A percentile compares a stretch with the other conserved stretches of the same genome.
phyloP scores from a whole-genome alignment of 2,888 invertebrate species.

The Habrosyne pyritoides region DNA sequence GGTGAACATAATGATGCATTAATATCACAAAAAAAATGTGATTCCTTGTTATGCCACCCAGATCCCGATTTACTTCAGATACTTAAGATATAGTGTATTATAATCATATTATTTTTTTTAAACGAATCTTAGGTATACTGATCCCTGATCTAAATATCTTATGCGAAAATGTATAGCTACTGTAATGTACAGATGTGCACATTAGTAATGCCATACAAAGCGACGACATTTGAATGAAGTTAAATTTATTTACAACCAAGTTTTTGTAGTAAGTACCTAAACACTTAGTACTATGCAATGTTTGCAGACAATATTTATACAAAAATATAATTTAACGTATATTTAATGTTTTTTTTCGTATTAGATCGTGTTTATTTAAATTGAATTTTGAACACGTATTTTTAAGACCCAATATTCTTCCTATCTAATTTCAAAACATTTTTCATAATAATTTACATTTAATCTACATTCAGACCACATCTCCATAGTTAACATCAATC shows the following conservation, averaged over 20 bases:
- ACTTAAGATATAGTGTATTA: background rate
- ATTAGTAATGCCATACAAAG: slow-evolving; percentile 1
- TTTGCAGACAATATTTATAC: slow-evolving; percentile 74
- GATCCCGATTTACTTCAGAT: background rate
- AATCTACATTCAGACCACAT: slow-evolving; percentile 66
- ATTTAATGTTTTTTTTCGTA: slow-evolving; percentile 47
- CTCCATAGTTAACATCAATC: slow-evolving; percentile 60
- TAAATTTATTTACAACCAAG: slow-evolving; percentile 9
- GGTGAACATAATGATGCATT: background rate
- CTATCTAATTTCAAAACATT: slow-evolving; percentile 54
- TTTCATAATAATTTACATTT: slow-evolving; percentile 45
- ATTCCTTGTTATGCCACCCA: background rate
- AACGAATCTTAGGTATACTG: background rate
- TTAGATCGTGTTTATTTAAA: slow-evolving; percentile 49
- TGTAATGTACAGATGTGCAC: background rate
- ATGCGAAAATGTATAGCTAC: background rate
- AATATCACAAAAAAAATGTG: background rate
- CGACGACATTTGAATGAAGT: background rate
- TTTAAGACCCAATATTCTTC: slow-evolving; percentile 51
- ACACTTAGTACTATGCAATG: slow-evolving; percentile 58
- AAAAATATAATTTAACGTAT: slow-evolving; percentile 77
- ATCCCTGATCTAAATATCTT: slow-evolving; percentile 1
- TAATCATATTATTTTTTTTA: background rate
- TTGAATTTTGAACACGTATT: slow-evolving; percentile 66
- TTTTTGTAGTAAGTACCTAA: slow-evolving; percentile 32